Evolutionary conservation across 2,797 vertebrate species (phyloP).

Genomic region (Phrynocephalus vlangalii): DNA sequence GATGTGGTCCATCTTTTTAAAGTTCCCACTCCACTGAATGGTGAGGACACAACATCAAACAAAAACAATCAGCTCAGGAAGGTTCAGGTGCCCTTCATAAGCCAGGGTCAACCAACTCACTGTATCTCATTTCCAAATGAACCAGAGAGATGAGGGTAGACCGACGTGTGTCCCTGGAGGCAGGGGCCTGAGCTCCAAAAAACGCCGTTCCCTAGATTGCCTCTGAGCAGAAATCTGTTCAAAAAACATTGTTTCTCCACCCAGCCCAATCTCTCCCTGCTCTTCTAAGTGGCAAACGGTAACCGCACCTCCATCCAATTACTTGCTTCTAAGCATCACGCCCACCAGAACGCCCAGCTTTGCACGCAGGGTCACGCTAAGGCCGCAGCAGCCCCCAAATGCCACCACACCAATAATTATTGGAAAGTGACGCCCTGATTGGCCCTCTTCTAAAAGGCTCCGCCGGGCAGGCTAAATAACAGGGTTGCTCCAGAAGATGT

Average conservation of each 20-base stretch:
- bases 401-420: background rate
- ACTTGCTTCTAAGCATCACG: background rate
- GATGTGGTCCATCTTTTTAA: background rate
- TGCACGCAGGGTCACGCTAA: background rate
- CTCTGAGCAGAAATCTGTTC: too few relatives aligned
- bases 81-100: background rate
- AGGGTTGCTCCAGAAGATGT: background rate
- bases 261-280: too few relatives aligned
- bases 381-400: background rate
- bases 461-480: background rate
- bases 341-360: background rate
- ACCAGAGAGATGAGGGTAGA: background rate
- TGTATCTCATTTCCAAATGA: background rate
- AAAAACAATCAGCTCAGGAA: background rate
- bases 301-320: background rate
- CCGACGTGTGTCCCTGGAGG: too few relatives aligned
- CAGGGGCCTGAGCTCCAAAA: too few relatives aligned
- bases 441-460: background rate
- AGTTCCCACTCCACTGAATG: background rate
- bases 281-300: background rate
- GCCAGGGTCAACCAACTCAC: background rate
- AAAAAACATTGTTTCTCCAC: too few relatives aligned
- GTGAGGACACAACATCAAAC: background rate
- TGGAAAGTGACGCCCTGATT: background rate
- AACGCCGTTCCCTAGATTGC: too few relatives aligned